A percentile compares a stretch with the other conserved stretches of the same genome.
Evolutionary conservation across 1,140 invertebrate genomes (phyloP).

Genomic region (Drosophila equinoxialis): DNA sequence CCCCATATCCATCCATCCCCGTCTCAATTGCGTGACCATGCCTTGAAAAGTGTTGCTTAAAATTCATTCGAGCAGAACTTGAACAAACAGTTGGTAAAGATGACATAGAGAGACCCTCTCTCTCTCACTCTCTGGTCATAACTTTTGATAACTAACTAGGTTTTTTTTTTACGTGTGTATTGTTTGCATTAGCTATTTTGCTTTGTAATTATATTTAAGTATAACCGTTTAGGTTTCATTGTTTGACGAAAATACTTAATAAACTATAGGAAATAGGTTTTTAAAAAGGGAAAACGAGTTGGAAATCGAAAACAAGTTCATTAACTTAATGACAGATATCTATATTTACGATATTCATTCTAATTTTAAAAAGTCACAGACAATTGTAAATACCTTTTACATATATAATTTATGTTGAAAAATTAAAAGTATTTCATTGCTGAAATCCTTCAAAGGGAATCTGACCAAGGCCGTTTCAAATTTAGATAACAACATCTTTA

Average conservation of each 20-base stretch:
- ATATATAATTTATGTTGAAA: too few relatives aligned
- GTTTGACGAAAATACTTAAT: background rate
- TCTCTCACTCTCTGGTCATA: too few relatives aligned
- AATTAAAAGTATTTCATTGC: too few relatives aligned
- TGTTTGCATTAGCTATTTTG: slow-evolving; percentile 30
- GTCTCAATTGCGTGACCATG: slow-evolving; percentile 58
- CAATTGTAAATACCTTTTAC: too few relatives aligned
- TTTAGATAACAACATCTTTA: too few relatives aligned
- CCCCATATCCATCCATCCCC: background rate
- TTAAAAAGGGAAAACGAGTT: background rate
- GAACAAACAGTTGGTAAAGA: slow-evolving; percentile 54
- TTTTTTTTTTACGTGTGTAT: slow-evolving; percentile 11
- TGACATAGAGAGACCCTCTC: background rate
- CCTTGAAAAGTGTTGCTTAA: slow-evolving; percentile 67
- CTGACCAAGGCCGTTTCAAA: too few relatives aligned
- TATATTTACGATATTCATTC: too few relatives aligned
- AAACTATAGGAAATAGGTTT: background rate
- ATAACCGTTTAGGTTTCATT: slow-evolving; percentile 23
- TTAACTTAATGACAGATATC: too few relatives aligned
- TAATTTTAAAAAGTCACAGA: too few relatives aligned
- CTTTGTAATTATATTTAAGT: slow-evolving; percentile 44
- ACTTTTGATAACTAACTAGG: background rate
- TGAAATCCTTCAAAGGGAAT: too few relatives aligned
- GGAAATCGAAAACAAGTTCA: too few relatives aligned
- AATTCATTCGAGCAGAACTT: slow-evolving; percentile 73